Evolutionary conservation across 2,797 vertebrate species (phyloP).

Genomic region (Heterohyrax brucei): DNA sequence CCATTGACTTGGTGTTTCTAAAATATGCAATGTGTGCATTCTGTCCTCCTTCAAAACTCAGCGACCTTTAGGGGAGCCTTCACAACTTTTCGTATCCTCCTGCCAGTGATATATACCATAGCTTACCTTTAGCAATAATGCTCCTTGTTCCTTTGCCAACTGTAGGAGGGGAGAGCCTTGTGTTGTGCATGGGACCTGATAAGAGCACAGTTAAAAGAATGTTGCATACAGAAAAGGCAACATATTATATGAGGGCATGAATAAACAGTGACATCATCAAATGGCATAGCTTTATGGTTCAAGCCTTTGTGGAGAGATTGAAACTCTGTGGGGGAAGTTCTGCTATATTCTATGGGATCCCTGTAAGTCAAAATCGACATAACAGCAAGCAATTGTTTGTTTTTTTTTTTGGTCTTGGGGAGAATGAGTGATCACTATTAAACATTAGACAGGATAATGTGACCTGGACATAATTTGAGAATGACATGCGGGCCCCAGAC

Average conservation of each 20-base stretch:
- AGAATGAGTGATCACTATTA: not conserved
- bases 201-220: not conserved
- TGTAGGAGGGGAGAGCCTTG: not conserved
- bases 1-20: not conserved
- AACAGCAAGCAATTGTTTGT: too few relatives aligned
- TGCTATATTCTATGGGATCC: too few relatives aligned
- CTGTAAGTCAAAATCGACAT: too few relatives aligned
- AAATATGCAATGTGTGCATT: not conserved
- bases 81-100: not conserved
- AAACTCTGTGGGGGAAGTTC: too few relatives aligned
- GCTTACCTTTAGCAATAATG: not conserved
- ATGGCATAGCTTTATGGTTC: not conserved
- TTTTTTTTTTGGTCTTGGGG: not conserved
- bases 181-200: not conserved
- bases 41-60: not conserved
- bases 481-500: not conserved
- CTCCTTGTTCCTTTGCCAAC: not conserved
- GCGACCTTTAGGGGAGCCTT: not conserved
- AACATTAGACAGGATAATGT: not conserved
- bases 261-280: not conserved
- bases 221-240: too few relatives aligned
- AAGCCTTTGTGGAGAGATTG: not conserved
- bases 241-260: too few relatives aligned
- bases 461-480: not conserved
- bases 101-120: not conserved